phyloP scores from a whole-genome alignment of 2,888 invertebrate genomes.

The Copidosoma aretas region DNA sequence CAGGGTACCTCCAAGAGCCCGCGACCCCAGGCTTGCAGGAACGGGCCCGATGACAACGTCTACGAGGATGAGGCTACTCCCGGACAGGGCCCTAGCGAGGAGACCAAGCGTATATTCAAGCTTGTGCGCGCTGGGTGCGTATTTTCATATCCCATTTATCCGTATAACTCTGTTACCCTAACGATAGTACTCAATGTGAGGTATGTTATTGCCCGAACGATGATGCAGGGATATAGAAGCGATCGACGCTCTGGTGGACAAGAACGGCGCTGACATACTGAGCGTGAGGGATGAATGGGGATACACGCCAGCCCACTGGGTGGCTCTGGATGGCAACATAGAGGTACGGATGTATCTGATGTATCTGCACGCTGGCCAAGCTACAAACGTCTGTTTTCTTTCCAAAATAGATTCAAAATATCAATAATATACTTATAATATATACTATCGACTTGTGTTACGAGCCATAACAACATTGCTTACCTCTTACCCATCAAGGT shows the following conservation, averaged over 20 bases:
- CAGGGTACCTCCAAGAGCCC: constrained; percentile 38
- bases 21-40: constrained; percentile 45
- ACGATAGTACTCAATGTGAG: background rate
- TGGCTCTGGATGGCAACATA: constrained; percentile 87
- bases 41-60: constrained; percentile 56
- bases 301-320: constrained; percentile 93
- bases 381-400: too few species aligned
- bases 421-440: too few species aligned
- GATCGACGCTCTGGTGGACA: constrained; percentile 83
- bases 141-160: background rate
- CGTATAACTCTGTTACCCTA: background rate
- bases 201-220: constrained; percentile 5
- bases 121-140: constrained; percentile 82
- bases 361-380: too few species aligned
- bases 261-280: constrained; percentile 74
- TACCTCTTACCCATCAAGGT: constrained; percentile 59
- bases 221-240: constrained; percentile 77
- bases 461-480: background rate
- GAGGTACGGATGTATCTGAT: constrained; percentile 68
- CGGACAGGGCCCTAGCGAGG: constrained; percentile 56
- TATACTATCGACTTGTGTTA: background rate
- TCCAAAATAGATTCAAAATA: background rate
- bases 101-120: constrained; percentile 79
- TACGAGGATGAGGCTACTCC: constrained; percentile 54
- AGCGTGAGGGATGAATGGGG: constrained; percentile 88